These are phyloP conservation scores for Phymorhynchus buccinoides DNA, from an alignment of 1,140 invertebrate genomes.

Conservation along the genomic window DNA sequence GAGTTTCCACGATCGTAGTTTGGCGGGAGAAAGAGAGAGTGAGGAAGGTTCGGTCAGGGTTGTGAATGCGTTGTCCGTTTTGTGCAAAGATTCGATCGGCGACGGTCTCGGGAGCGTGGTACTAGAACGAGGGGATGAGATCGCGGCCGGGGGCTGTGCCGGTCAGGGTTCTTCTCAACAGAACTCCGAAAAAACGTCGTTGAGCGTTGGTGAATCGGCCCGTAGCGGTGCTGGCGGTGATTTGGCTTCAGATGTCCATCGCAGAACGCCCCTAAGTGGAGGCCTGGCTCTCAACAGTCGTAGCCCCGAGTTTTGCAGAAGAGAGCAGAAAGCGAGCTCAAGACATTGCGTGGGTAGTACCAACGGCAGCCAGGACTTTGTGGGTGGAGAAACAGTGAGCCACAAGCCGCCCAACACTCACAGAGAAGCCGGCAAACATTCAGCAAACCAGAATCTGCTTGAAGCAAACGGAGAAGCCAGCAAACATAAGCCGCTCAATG, in stretches of 20 bases:
- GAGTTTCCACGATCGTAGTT: not conserved
- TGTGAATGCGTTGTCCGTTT: not conserved
- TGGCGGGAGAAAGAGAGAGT: conserved; percentile 23
- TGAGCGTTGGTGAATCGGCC: not conserved
- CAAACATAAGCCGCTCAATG: too few relatives aligned
- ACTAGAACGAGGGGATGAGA: not conserved
- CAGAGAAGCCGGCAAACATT: too few relatives aligned
- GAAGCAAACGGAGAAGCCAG: too few relatives aligned
- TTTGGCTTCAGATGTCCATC: not conserved
- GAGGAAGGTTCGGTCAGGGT: conserved; percentile 36
- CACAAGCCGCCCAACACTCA: too few relatives aligned
- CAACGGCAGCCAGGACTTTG: not conserved
- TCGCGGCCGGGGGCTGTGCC: not conserved
- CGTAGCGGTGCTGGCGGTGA: not conserved
- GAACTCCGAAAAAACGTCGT: not conserved
- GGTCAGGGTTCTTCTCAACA: not conserved
- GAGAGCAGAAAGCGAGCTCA: not conserved
- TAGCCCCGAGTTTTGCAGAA: not conserved
- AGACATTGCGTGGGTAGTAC: not conserved
- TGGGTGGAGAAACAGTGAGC: not conserved
- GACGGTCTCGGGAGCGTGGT: not conserved
- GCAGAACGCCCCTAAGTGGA: not conserved
- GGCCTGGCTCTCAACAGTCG: not conserved
- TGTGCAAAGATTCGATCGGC: not conserved
- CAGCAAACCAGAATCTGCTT: too few relatives aligned